These are phyloP conservation scores for Catagonus wagneri DNA, from an alignment of 2,113 vertebrate genomes.

Conservation along the genomic window DNA sequence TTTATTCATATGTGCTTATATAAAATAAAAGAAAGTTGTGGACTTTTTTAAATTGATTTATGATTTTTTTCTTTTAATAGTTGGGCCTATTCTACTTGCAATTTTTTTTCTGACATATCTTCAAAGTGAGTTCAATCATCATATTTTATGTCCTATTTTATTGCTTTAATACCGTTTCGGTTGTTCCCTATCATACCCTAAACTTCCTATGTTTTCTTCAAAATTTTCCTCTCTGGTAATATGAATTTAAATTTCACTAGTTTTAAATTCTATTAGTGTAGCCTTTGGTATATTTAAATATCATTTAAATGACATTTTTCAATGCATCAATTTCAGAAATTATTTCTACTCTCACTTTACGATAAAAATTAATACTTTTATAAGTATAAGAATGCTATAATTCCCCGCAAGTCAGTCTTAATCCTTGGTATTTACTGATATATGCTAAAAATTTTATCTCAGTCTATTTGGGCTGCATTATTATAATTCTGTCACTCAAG, in stretches of 20 bases:
- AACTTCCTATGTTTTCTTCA: not conserved
- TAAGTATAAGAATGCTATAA: not conserved
- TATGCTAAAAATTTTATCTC: not conserved
- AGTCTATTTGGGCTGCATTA: not conserved
- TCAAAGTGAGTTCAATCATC: not conserved
- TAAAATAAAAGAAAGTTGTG: not conserved
- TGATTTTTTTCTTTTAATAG: not conserved
- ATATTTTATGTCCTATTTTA: not conserved
- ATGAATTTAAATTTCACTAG: not conserved
- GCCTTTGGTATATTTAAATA: not conserved
- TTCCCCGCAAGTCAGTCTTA: not conserved
- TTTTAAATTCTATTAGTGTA: not conserved
- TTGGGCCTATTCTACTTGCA: too few species aligned
- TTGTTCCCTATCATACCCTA: not conserved
- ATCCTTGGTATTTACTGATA: not conserved
- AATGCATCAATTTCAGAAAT: not conserved
- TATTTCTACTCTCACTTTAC: not conserved
- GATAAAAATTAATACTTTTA: not conserved
- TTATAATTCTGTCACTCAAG: not conserved
- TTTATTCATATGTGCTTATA: not conserved
- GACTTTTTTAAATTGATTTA: not conserved
- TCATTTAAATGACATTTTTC: not conserved
- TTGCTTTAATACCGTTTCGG: not conserved
- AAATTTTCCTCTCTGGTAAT: not conserved
- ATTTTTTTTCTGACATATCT: not conserved